phyloP scores from a whole-genome alignment of 2,797 vertebrate species.

The Crocodylus rhombifer region DNA sequence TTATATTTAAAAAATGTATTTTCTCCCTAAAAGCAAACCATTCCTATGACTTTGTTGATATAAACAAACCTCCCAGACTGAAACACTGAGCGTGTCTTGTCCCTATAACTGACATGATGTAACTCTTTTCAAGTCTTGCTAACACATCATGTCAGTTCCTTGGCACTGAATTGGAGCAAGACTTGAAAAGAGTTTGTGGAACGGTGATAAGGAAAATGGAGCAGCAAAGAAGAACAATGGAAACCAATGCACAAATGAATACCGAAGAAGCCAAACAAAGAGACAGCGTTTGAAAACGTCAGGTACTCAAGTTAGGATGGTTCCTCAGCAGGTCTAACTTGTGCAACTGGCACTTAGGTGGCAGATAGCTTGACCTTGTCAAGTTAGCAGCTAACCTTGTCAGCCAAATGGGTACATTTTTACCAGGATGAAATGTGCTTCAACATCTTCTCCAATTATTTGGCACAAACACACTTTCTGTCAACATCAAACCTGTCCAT shows the following conservation, averaged over 20 bases:
- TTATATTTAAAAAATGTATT: neutral
- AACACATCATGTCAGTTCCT: no score
- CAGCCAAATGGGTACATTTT: neutral
- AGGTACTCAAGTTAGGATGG: neutral
- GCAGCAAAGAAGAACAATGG: accelerated
- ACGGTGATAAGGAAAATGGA: neutral
- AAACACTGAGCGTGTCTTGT: neutral
- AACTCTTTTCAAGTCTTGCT: no score
- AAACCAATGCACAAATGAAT: neutral
- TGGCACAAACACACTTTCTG: neutral
- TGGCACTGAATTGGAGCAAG: neutral
- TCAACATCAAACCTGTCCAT: neutral
- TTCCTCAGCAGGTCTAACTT: accelerated
- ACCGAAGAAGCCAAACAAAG: neutral
- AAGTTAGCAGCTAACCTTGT: neutral
- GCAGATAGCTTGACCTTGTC: neutral
- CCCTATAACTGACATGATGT: neutral
- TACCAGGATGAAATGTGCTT: neutral
- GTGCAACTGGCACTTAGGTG: accelerated
- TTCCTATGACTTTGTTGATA: neutral
- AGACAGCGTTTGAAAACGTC: neutral
- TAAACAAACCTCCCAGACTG: neutral
- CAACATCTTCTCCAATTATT: neutral
- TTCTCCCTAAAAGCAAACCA: neutral
- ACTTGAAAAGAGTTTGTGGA: neutral